Conservation (phyloP, 2,797 vertebrate genomes). For the Pipistrellus pygmaeus region DNA sequence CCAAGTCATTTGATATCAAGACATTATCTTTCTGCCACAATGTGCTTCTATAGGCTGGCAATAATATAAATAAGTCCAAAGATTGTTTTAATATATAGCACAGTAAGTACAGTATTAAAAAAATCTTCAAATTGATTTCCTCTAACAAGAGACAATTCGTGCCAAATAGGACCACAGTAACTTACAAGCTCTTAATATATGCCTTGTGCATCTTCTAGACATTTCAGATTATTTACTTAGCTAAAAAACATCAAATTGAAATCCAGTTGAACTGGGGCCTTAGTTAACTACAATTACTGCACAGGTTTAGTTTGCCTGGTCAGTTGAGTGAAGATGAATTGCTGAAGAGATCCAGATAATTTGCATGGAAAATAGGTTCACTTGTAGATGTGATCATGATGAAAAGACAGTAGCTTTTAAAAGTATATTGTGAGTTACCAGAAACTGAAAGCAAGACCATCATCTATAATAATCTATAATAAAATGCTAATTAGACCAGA, state of each 20-base stretch:
- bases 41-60: not conserved
- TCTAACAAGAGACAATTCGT: conserved; percentile 57
- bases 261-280: conserved; percentile 8
- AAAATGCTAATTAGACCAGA: no score
- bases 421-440: not conserved
- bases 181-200: conserved; percentile 56
- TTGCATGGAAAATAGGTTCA: conserved; percentile 41
- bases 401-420: not conserved
- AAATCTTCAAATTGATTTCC: conserved; percentile 52
- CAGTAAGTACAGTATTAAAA: not conserved
- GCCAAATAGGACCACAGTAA: conserved; percentile 38
- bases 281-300: conserved; percentile 14
- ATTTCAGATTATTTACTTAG: conserved; percentile 54
- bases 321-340: conserved; percentile 22
- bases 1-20: not conserved
- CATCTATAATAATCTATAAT: not conserved
- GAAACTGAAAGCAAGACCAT: not conserved
- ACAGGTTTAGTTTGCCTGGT: conserved; percentile 20
- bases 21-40: not conserved
- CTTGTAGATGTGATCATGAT: not conserved
- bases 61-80: not conserved
- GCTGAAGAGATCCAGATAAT: not conserved
- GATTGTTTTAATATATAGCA: conserved; percentile 51
- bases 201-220: conserved; percentile 11
- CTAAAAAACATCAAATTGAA: conserved; percentile 62